Percentiles rank a stretch among this genome's conserved stretches.
Conservation (phyloP, 1,140 invertebrate species). For the Saxidomus purpurata region DNA sequence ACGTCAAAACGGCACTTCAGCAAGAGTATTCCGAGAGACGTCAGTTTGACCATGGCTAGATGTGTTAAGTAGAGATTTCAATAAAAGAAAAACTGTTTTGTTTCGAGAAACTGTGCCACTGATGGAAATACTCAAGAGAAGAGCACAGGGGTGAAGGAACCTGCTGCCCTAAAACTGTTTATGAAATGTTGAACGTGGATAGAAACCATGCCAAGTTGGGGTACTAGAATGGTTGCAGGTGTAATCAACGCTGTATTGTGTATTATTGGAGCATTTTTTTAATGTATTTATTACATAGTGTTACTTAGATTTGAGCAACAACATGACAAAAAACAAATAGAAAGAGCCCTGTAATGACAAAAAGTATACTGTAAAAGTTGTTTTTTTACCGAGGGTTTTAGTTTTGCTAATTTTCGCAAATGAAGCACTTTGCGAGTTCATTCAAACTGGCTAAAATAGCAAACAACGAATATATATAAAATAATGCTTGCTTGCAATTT, state of each 20-base stretch:
- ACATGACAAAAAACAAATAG: not conserved
- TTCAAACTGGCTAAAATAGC: too few relatives aligned
- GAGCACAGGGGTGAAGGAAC: not conserved
- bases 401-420: too few relatives aligned
- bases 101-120: not conserved
- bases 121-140: not conserved
- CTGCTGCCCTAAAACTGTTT: too few relatives aligned
- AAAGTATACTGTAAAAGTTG: too few relatives aligned
- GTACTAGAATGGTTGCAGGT: not conserved
- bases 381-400: too few relatives aligned
- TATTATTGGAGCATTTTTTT: not conserved
- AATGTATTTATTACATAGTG: not conserved
- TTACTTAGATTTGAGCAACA: not conserved
- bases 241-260: not conserved
- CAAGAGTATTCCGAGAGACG: slow-evolving; percentile 85
- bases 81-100: not conserved
- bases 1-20: slow-evolving; percentile 83
- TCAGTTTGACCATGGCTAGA: slow-evolving; percentile 80
- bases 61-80: not conserved
- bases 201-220: not conserved
- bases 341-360: too few relatives aligned
- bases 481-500: too few relatives aligned
- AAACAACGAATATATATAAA: too few relatives aligned
- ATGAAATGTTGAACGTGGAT: too few relatives aligned
- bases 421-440: too few relatives aligned